Conservation (phyloP, 2,797 vertebrate species). For the Sebastiscus tertius region DNA sequence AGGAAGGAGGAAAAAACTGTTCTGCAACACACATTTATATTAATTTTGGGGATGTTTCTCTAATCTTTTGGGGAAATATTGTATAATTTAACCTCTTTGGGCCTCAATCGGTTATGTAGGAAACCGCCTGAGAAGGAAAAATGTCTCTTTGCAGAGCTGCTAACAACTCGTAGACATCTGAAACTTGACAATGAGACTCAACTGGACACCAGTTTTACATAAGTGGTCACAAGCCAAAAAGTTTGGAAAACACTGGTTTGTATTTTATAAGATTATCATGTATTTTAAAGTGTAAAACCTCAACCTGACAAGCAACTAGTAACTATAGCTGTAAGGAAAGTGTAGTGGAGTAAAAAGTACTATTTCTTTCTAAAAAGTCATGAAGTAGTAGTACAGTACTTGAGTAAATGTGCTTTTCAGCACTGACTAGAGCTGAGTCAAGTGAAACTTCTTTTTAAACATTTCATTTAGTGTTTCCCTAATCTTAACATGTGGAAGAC, state of each 20-base stretch:
- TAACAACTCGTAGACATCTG: too few relatives aligned
- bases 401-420: background rate
- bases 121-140: background rate
- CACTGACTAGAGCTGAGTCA: background rate
- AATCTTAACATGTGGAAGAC: slow-evolving; percentile 19
- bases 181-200: too few relatives aligned
- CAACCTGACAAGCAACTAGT: background rate
- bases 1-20: background rate
- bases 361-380: background rate
- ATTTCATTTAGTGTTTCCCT: background rate
- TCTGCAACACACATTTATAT: background rate
- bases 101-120: background rate
- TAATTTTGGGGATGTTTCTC: background rate
- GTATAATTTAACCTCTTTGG: background rate
- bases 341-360: background rate
- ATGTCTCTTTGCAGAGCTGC: background rate
- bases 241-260: background rate
- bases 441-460: background rate
- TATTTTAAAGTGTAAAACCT: background rate
- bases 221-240: background rate
- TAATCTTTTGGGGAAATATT: background rate
- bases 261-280: background rate
- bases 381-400: background rate
- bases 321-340: background rate
- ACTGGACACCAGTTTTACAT: too few relatives aligned